Percentiles rank a stretch among this genome's conserved stretches.
Conservation (phyloP, 2,888 invertebrate species). For the Lepidocyrtoides sp. region DNA sequence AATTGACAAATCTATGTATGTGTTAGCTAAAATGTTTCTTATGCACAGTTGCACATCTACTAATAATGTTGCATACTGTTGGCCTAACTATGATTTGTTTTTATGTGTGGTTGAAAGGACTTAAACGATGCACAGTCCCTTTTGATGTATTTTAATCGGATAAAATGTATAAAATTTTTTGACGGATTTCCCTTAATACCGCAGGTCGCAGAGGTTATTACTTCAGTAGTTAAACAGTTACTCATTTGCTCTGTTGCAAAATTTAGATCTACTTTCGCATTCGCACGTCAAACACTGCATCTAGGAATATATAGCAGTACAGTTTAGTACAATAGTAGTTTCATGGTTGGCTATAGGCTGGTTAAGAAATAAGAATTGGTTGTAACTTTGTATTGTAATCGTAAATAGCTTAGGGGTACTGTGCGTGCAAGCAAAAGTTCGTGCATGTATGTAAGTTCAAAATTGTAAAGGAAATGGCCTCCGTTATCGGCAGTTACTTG, state of each 20-base stretch:
- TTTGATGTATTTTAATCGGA: not conserved
- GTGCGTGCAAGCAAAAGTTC: too few relatives aligned
- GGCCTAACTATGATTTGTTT: constrained; percentile 3
- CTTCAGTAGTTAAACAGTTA: not conserved
- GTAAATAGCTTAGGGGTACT: too few relatives aligned
- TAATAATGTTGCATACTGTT: constrained; percentile 2
- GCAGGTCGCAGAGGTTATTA: constrained; percentile 16
- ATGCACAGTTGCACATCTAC: not conserved
- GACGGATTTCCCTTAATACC: not conserved
- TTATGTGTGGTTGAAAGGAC: not conserved
- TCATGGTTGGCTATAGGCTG: too few relatives aligned
- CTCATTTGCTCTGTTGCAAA: not conserved
- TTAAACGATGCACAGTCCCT: not conserved
- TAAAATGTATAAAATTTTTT: not conserved
- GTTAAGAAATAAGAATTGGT: too few relatives aligned
- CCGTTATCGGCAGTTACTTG: too few relatives aligned
- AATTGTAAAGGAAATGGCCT: too few relatives aligned
- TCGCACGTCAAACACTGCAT: not conserved
- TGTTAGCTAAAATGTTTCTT: not conserved
- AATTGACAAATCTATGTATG: not conserved
- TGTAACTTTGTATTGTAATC: too few relatives aligned
- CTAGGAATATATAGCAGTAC: too few relatives aligned
- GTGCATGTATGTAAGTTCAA: too few relatives aligned
- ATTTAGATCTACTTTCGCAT: constrained; percentile 14
- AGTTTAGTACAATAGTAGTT: too few relatives aligned